Evolutionary conservation across 1,140 invertebrate species (phyloP).

Genomic region (Drosophila seguyi): DNA sequence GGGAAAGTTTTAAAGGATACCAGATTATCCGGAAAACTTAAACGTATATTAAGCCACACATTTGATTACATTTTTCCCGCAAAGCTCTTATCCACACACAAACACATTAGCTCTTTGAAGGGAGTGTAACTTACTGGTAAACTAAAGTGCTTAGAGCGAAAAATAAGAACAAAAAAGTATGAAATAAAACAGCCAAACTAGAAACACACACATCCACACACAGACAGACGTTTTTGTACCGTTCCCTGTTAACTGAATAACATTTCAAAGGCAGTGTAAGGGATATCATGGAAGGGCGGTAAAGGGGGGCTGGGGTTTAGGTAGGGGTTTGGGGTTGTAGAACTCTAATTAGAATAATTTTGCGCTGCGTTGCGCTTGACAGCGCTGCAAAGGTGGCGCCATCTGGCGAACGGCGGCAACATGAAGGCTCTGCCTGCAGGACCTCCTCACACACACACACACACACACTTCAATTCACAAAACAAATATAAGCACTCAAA

Average conservation of each 20-base stretch:
- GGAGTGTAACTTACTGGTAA: constrained; percentile 41
- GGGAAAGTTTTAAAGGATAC: background rate
- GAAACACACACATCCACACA: constrained; percentile 20
- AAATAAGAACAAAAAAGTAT: constrained; percentile 1
- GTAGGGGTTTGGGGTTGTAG: background rate
- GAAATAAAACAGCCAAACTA: constrained; percentile 41
- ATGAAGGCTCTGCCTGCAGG: constrained; percentile 63
- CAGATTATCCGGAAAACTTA: background rate
- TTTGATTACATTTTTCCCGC: constrained; percentile 6
- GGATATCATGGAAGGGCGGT: constrained; percentile 19
- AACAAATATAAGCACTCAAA: constrained; percentile 44
- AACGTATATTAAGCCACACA: background rate
- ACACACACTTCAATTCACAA: constrained; percentile 32
- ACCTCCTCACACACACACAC: constrained; percentile 32
- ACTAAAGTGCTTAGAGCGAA: constrained; percentile 38
- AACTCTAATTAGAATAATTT: constrained; percentile 80
- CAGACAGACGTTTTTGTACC: background rate
- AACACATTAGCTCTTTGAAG: constrained; percentile 34
- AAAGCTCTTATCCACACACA: constrained; percentile 1
- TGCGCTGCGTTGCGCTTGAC: constrained; percentile 71
- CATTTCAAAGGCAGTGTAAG: constrained; percentile 42
- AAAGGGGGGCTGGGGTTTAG: background rate
- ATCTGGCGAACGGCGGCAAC: constrained; percentile 48
- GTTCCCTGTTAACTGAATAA: constrained; percentile 24
- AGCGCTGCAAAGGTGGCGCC: constrained; percentile 59